phyloP scores from a whole-genome alignment of 2,797 vertebrate species.

The Phyllotis vaccarum region DNA sequence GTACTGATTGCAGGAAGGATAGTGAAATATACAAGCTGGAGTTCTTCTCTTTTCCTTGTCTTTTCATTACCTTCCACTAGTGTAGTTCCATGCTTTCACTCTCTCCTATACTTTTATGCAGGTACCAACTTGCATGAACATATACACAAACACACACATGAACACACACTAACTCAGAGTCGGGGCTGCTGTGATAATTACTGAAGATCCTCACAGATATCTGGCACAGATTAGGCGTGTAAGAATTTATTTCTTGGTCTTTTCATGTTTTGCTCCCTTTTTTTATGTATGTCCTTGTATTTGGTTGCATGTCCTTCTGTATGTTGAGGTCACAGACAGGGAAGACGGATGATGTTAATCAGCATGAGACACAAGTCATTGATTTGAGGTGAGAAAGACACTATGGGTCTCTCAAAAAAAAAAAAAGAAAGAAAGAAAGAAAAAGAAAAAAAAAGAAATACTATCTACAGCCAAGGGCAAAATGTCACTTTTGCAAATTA shows the following conservation, averaged over 20 bases:
- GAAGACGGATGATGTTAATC: not conserved
- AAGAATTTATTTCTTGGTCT: not conserved
- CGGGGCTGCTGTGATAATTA: not conserved
- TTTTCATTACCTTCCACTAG: not conserved
- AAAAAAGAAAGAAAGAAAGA: too few relatives aligned
- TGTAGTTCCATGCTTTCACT: not conserved
- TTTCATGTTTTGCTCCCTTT: not conserved
- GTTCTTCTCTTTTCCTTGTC: not conserved
- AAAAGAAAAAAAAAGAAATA: not conserved
- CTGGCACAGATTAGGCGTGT: not conserved
- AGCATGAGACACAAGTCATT: slow-evolving; percentile 18
- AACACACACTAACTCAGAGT: not conserved
- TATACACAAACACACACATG: not conserved
- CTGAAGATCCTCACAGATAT: not conserved
- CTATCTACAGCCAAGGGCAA: not conserved
- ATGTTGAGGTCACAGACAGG: not conserved
- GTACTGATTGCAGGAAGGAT: not conserved
- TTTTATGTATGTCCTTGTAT: not conserved
- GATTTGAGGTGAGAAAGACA: not conserved
- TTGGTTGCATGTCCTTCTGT: not conserved
- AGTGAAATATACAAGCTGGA: not conserved
- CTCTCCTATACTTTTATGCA: not conserved
- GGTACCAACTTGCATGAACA: not conserved
- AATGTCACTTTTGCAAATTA: not conserved
- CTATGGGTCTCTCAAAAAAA: not conserved